These are phyloP conservation scores for Macrobrachium rosenbergii DNA, from an alignment of 1,140 invertebrate genomes.

Conservation along the genomic window DNA sequence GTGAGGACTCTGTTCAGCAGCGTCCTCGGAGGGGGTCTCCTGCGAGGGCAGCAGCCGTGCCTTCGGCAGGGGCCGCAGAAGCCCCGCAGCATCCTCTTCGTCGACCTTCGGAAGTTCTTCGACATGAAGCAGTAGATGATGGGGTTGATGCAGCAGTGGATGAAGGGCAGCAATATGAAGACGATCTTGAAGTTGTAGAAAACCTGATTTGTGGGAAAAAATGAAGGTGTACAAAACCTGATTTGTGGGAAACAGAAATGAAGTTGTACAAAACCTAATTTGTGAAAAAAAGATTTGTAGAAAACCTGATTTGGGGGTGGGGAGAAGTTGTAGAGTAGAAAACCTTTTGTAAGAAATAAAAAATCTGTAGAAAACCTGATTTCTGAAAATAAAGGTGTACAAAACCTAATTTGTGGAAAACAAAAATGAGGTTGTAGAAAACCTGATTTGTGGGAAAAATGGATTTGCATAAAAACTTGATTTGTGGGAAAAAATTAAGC, in stretches of 20 bases:
- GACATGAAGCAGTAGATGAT: slow-evolving; percentile 75
- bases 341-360: not conserved
- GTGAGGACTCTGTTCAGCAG: slow-evolving; percentile 9
- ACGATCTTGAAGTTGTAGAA: slow-evolving; percentile 66
- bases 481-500: too few species aligned
- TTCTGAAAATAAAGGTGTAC: too few species aligned
- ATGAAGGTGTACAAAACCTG: not conserved
- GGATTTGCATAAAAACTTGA: too few species aligned
- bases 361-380: not conserved
- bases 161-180: slow-evolving; percentile 68
- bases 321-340: not conserved
- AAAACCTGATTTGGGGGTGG: too few species aligned
- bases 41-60: not conserved
- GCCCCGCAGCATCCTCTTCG: slow-evolving; percentile 67
- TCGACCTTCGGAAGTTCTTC: slow-evolving; percentile 71
- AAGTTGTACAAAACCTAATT: not conserved
- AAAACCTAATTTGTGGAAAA: too few species aligned
- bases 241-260: not conserved
- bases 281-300: not conserved
- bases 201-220: not conserved
- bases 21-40: not conserved
- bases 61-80: slow-evolving; percentile 39
- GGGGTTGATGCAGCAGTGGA: slow-evolving; percentile 73
- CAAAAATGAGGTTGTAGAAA: too few species aligned
- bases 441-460: too few species aligned